Conservation (phyloP, 2,888 invertebrate genomes). For the Mythimna lalbum region DNA sequence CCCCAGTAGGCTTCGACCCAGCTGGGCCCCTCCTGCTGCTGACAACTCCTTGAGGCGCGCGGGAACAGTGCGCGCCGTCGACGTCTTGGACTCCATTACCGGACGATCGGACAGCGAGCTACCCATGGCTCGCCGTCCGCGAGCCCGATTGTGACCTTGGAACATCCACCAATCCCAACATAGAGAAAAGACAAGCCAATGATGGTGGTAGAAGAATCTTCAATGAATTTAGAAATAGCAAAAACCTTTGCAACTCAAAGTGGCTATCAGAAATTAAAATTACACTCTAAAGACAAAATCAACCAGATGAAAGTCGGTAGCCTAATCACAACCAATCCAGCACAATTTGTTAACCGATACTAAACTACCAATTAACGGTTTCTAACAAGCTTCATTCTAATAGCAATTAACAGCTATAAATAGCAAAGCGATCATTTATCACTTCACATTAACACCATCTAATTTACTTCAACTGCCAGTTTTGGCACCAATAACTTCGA, state of each 20-base stretch:
- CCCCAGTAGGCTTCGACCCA: no score
- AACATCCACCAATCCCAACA: no score
- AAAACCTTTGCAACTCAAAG: not conserved
- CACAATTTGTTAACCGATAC: slow-evolving; percentile 18
- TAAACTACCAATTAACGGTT: slow-evolving; percentile 24
- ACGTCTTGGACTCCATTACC: no score
- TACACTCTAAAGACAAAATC: not conserved
- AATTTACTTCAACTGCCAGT: slow-evolving; percentile 30
- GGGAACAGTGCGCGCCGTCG: no score
- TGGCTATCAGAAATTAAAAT: not conserved
- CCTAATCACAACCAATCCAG: slow-evolving; percentile 10
- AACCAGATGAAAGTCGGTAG: not conserved
- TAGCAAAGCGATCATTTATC: slow-evolving; percentile 44
- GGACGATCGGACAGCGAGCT: no score
- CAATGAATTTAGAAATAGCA: no score
- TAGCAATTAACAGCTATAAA: slow-evolving; percentile 43
- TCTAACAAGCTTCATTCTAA: slow-evolving; percentile 38
- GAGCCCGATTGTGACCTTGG: no score
- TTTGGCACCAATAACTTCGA: slow-evolving; percentile 43
- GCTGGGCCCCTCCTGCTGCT: no score
- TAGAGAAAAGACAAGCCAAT: no score
- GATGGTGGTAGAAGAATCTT: no score
- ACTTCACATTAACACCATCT: slow-evolving; percentile 35
- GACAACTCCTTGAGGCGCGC: no score
- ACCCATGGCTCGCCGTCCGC: no score